Conservation (phyloP, 2,888 invertebrate species). For the Tineola bisselliella region DNA sequence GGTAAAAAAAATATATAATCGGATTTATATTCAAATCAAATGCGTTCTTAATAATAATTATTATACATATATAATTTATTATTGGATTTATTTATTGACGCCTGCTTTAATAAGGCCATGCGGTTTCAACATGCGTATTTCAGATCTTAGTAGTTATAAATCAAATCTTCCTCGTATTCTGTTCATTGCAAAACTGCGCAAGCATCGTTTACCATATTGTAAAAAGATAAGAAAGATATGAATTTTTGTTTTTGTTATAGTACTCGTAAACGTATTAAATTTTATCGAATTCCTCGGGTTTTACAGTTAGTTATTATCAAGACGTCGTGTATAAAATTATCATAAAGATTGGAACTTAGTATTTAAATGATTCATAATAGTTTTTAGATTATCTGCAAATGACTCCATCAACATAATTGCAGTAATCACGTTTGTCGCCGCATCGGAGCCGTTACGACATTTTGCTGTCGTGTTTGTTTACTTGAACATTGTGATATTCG, state of each 20-base stretch:
- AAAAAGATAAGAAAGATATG: neutral
- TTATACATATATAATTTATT: neutral
- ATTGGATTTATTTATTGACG: neutral
- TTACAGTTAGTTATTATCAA: neutral
- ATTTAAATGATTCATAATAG: conserved; percentile 1
- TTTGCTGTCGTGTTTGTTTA: neutral
- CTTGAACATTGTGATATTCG: neutral
- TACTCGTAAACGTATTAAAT: neutral
- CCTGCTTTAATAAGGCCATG: neutral
- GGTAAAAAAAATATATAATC: neutral
- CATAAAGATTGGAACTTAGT: conserved; percentile 2
- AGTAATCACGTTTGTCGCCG: neutral
- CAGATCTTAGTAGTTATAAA: neutral
- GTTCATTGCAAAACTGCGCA: neutral
- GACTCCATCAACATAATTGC: conserved; percentile 1
- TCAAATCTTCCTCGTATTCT: neutral
- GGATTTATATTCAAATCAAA: neutral
- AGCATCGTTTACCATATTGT: neutral
- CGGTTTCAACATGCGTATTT: neutral
- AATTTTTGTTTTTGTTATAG: neutral
- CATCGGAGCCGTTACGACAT: neutral
- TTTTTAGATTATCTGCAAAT: conserved; percentile 3
- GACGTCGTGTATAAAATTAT: neutral
- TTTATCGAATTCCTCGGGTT: neutral
- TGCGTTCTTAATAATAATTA: neutral